Evolutionary conservation across 2,797 vertebrate genomes (phyloP), one percentile per base, ranked within the genome.

Genomic region (Hafferia zeledoni): DNA sequence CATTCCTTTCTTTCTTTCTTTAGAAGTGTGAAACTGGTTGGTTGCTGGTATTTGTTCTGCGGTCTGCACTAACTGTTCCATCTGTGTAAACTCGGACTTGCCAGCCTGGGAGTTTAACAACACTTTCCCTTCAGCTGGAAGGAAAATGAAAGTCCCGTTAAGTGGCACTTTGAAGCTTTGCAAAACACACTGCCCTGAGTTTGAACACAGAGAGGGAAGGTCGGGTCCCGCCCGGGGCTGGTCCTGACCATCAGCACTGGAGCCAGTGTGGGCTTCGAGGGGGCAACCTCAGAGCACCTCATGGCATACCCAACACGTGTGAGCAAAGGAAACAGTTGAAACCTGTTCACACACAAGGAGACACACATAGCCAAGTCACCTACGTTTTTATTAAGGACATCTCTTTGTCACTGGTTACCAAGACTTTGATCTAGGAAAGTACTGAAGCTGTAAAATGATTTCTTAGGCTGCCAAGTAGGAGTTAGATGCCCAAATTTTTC

Each of bases 1-100:
- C 98, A 98, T 98, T 97, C 97, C 98, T 98, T 98, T 98, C 98
- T 98, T 97, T 98, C 98, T 98, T 98, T 98, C 98, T 98, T 98
- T 98, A 98, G 98, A 99, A 99, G 99, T 99, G 99, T 99, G 99
- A 99, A 99, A 98, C 98, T 98, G 99, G 98, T 99, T 98, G 98
- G 98, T 99, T 93, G 98, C 98, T 99, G 99, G 99, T 99, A 99
- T 99, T 99, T 99, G 98, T 98, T 97, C 98, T 99, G 99, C 97
- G 99, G 99, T 99, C 99, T 98, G 98, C 97, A 96, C 98, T 99
- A 99, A 98, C 98, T 98, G 98, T 99, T 99, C 99, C 99, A 99
- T 99, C 99, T 99, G 99, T 99, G 98, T 99, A 99, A 99, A 99
- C 99, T 99, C 98, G 91, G 53, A 97, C 97, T 97, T 98, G 99